Conservation (phyloP, 2,888 invertebrate genomes). For the Sycophila texana region DNA sequence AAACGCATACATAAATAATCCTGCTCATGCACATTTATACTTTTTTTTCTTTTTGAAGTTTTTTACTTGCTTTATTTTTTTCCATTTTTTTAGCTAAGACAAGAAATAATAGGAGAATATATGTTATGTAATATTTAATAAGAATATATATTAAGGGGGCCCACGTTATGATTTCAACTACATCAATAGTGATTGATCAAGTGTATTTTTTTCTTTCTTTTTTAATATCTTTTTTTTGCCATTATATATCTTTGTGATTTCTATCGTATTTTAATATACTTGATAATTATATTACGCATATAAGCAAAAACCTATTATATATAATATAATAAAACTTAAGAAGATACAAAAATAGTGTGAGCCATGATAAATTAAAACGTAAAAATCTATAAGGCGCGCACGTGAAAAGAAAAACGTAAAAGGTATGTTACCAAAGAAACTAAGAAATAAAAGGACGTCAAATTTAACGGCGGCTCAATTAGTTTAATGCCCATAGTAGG, state of each 20-base stretch:
- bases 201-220: constrained; percentile 63
- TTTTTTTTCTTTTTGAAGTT: constrained; percentile 50
- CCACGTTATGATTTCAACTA: constrained; percentile 70
- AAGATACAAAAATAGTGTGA: constrained; percentile 35
- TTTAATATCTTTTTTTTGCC: constrained; percentile 53
- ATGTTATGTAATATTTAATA: constrained; percentile 72
- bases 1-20: constrained; percentile 60
- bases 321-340: constrained; percentile 44
- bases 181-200: constrained; percentile 68
- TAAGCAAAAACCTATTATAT: constrained; percentile 63
- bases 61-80: constrained; percentile 54
- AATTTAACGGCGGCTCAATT: constrained; percentile 12
- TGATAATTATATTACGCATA: constrained; percentile 61
- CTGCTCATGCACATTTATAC: constrained; percentile 47
- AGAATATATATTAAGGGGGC: constrained; percentile 73
- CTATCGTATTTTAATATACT: constrained; percentile 64
- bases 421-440: constrained; percentile 7
- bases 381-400: constrained; percentile 52
- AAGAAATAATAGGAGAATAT: constrained; percentile 72
- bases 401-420: constrained; percentile 3
- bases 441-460: constrained; percentile 1
- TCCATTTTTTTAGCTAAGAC: constrained; percentile 65
- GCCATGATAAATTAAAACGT: constrained; percentile 56
- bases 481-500: constrained; percentile 44
- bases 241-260: constrained; percentile 59